Base-by-base conservation (phyloP, 2,888 invertebrate species). In the Ormyrus pomaceus region DNA sequence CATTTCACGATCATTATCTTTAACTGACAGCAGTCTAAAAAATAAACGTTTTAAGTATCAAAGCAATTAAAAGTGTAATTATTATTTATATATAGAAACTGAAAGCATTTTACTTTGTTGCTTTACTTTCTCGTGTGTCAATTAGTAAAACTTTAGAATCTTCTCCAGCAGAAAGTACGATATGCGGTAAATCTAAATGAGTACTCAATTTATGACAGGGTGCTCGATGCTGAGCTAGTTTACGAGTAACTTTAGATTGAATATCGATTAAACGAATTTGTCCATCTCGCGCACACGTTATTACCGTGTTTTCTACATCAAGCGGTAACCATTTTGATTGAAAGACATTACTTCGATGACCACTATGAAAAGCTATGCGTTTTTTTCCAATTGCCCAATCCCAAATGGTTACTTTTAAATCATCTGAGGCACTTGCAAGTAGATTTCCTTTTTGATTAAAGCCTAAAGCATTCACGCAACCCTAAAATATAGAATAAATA, bases 401-500 rank as follows among this genome's bases (percentile, higher is more conserved):
- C 98, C 98, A 98, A 9, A 99, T 91, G 10, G 96, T 93, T 6
- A 98, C 94, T 82, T 94, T 93, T 70, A 95, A 93, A 92, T 99
- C 98, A 91, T 99, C 98, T 0, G 98, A 97, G 0, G 97, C 98
- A 84, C 97, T 97, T 4, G 96, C 97, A 81, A 98, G 91, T 64
- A 96, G 92, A 87, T 89, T 90, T 91, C 96, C 96, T 89, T 93
- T 92, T 81, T 94, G 94, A 89, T 98, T 98, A 91, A 98, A 98
- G 91, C 97, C 95, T 77, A 98, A 93, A 81, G 96, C 95, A 92
- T 98, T 98, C 4, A 98, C 98, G 92, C 98, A 98, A 82, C 98
- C 98, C 85, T 90, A 62, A 51, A 83, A 84, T 34, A 66, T 13
- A 80, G 34, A 69, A 65, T 10, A 46, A 58, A n/a, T 19, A 45